Evolutionary conservation across 2,113 vertebrate species (phyloP).

Genomic region (Equus quagga): DNA sequence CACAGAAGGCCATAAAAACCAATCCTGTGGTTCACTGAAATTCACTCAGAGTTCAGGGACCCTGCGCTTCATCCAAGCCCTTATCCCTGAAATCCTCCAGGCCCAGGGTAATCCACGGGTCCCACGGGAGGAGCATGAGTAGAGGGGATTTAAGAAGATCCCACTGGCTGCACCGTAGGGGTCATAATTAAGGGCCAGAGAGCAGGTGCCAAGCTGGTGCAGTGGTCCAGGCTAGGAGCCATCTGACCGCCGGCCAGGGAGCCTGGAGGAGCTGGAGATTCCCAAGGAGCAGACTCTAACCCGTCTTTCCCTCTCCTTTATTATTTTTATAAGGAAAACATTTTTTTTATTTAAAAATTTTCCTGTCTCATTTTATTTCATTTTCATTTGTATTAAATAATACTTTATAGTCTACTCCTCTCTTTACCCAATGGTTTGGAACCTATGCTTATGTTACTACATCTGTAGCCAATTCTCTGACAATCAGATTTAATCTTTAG

Average conservation of each 20-base stretch:
- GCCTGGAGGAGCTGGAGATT: neutral
- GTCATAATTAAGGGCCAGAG: neutral
- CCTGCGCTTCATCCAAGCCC: neutral
- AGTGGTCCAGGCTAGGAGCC: neutral
- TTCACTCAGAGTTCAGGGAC: neutral
- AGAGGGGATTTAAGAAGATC: neutral
- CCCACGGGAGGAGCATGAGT: neutral
- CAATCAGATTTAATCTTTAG: neutral
- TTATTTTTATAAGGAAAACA: neutral
- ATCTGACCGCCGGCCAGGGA: no score
- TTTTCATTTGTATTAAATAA: slow-evolving; percentile 34
- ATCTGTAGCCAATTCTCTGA: neutral
- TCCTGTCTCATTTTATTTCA: neutral
- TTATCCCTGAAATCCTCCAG: neutral
- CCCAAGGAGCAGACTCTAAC: neutral
- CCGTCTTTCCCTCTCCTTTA: neutral
- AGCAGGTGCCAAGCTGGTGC: neutral
- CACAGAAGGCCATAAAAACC: neutral
- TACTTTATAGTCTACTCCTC: neutral
- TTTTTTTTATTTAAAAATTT: neutral
- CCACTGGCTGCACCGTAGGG: neutral
- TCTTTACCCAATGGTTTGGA: neutral
- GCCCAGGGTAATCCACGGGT: neutral
- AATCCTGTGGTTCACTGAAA: neutral
- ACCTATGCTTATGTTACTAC: neutral